These are phyloP conservation scores for Venusia cambrica DNA, from an alignment of 2,888 invertebrate genomes.

Conservation along the genomic window DNA sequence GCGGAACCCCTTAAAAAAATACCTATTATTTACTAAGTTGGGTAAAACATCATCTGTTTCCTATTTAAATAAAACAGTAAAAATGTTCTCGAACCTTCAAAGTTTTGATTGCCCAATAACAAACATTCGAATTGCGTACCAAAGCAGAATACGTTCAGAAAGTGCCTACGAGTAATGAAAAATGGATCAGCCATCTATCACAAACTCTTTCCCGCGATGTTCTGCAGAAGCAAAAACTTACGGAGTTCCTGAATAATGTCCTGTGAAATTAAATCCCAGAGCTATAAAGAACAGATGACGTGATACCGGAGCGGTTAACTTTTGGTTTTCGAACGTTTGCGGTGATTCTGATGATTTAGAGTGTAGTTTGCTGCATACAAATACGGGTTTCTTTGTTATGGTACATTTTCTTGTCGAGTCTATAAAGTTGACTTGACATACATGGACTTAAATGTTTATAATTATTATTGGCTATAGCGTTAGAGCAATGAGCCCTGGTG, in stretches of 20 bases:
- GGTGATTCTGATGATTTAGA: slow-evolving; percentile 23
- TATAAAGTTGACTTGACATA: too few relatives aligned
- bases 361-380: slow-evolving; percentile 21
- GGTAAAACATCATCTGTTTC: too few relatives aligned
- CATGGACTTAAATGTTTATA: too few relatives aligned
- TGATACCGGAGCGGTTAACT: slow-evolving; percentile 41
- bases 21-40: too few relatives aligned
- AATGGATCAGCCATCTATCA: slow-evolving; percentile 74
- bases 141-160: slow-evolving; percentile 27
- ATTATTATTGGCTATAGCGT: too few relatives aligned
- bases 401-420: too few relatives aligned
- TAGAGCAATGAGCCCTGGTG: too few relatives aligned
- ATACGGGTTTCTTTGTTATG: slow-evolving; percentile 17
- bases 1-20: too few relatives aligned
- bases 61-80: too few relatives aligned
- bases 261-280: slow-evolving; percentile 69
- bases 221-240: slow-evolving; percentile 60
- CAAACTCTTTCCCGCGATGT: slow-evolving; percentile 58
- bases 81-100: slow-evolving; percentile 12
- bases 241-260: slow-evolving; percentile 69
- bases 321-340: slow-evolving; percentile 32
- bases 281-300: slow-evolving; percentile 76
- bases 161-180: slow-evolving; percentile 71
- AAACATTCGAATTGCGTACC: slow-evolving; percentile 25
- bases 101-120: slow-evolving; percentile 27